Evolutionary conservation across 1,140 invertebrate species (phyloP), one percentile per base, ranked within the genome.

Genomic region (Leguminivora glycinivorella): DNA sequence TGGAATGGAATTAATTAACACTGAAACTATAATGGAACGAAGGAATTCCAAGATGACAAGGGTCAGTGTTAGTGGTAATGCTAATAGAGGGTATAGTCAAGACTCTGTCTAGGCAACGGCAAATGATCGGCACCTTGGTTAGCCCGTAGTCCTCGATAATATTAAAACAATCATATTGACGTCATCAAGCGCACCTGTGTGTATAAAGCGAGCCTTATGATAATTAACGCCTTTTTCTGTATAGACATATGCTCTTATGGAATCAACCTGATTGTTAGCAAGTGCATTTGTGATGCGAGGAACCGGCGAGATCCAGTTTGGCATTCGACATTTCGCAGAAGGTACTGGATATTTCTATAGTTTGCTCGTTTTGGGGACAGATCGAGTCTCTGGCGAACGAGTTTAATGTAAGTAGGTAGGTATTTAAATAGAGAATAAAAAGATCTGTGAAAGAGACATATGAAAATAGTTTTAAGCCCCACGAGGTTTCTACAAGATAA

Each of bases 151-250:
- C 31, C 31, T 34, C 31, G 12, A 34, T 43, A 12, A 34, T 10
- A 34, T 12, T 12, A 34, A 34, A 34, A 52, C 43, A 17, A 52
- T 52, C 47, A 6, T 4, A 2, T 1, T 52, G 17, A 52, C 47
- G 47, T 52, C 47, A 52, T 2, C 47, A 19, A 52, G 47, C 47
- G 22, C 47, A 52, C 17, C 47, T 52, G 47, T 52, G 40, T 43
- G 47, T 52, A 52, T 52, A 52, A 19, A 19, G 47, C 2, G 47
- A 7, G n/a, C 40, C 38, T 40, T 12, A 31, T 43, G 14, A 17
- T 47, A 47, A 52, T 52, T 52, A 52, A 52, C 47, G 17, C 47
- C 47, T 19, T 0, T 19, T 17, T 52, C 47, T 14, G 4, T 9
- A 52, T 19, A 7, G 47, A 52, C 47, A 17, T 52, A 52, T 19